Conservation (phyloP, 1,140 invertebrate genomes). For the Pygmarrhopalites habei region DNA sequence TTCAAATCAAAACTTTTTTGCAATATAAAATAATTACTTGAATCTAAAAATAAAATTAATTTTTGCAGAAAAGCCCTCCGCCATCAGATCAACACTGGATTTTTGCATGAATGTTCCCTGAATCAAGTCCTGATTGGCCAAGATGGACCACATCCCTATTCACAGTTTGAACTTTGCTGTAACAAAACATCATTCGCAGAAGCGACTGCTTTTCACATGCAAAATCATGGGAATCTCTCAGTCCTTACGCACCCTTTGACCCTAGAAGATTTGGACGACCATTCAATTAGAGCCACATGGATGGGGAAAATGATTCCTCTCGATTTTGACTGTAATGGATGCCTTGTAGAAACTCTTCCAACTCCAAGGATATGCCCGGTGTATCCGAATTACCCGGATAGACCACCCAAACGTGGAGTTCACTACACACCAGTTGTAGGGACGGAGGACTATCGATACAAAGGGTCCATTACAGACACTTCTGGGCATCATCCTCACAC, state of each 20-base stretch:
- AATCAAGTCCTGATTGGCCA: not conserved
- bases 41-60: not conserved
- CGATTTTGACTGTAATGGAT: no score
- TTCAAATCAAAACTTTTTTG: no score
- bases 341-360: no score
- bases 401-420: no score
- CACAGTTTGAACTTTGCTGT: not conserved
- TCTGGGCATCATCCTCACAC: no score
- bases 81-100: not conserved
- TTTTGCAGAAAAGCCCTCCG: not conserved
- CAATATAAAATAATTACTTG: no score
- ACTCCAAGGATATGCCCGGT: no score
- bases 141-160: not conserved
- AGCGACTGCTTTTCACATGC: conserved; percentile 15
- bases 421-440: no score
- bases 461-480: no score
- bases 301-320: no score
- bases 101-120: not conserved
- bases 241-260: conserved; percentile 32
- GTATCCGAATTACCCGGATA: no score
- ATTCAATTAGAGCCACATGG: not conserved
- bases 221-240: conserved; percentile 34
- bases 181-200: not conserved
- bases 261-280: conserved; percentile 26
- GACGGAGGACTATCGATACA: no score